Percentiles rank a stretch among this genome's conserved stretches.
Conservation (phyloP, 2,113 vertebrate species). For the Rattus rattus region DNA sequence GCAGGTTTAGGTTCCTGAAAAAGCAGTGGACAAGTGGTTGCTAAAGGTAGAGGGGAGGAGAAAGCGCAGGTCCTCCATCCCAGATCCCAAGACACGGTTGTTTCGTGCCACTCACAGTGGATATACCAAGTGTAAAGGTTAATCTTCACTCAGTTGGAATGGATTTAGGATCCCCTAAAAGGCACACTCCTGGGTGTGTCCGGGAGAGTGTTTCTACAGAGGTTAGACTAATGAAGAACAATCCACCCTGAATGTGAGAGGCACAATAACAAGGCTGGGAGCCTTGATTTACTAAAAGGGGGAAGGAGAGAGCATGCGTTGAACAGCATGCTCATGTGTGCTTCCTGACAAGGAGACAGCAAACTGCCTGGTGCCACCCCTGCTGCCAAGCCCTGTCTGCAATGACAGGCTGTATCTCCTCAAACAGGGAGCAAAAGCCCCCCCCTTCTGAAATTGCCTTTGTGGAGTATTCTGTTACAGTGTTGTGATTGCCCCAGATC, state of each 20-base stretch:
- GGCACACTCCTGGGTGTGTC: not conserved
- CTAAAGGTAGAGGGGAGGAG: no score
- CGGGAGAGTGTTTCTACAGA: not conserved
- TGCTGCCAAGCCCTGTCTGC: not conserved
- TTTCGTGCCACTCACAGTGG: not conserved
- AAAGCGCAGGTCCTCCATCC: not conserved
- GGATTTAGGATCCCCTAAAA: no score
- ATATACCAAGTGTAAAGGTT: not conserved
- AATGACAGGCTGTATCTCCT: not conserved
- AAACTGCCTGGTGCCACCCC: not conserved
- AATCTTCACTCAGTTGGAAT: not conserved
- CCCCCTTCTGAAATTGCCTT: not conserved
- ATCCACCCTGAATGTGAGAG: not conserved
- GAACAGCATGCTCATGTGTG: not conserved
- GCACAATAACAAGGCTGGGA: not conserved
- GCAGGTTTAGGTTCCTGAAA: not conserved
- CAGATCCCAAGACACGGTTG: not conserved
- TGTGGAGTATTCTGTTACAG: not conserved
- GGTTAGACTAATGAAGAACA: not conserved
- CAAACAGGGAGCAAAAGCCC: not conserved
- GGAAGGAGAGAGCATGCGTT: rapidly evolving
- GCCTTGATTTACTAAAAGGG: not conserved
- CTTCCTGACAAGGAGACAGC: not conserved
- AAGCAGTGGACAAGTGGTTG: not conserved
- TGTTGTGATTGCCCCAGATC: not conserved